phyloP scores from a whole-genome alignment of 2,113 vertebrate species.

The Puffinus mauretanicus region DNA sequence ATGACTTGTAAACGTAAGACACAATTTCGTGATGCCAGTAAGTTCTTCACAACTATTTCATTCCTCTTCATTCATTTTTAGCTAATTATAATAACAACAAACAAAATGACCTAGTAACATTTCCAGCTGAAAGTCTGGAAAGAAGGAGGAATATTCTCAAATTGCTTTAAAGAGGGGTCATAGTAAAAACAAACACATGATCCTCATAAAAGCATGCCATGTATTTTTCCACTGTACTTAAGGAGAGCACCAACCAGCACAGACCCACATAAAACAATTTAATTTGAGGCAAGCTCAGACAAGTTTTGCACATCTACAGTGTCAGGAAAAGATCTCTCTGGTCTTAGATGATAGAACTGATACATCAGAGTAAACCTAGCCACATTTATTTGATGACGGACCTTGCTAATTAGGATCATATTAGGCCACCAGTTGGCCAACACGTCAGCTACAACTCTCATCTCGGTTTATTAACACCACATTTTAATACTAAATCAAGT shows the following conservation, averaged over 20 bases:
- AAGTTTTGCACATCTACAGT: not conserved
- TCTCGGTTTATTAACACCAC: constrained; percentile 46
- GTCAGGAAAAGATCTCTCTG: not conserved
- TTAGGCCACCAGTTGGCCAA: constrained; percentile 54
- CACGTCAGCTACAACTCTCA: constrained; percentile 6
- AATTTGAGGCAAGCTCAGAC: not conserved
- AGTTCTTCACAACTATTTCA: not conserved
- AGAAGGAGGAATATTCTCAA: not conserved
- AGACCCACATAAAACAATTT: not conserved
- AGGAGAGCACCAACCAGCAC: not conserved
- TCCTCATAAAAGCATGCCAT: not conserved
- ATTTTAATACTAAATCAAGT: constrained; percentile 58
- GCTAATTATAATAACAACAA: not conserved
- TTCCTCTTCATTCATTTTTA: not conserved
- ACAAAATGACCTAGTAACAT: not conserved
- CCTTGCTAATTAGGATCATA: constrained; percentile 46
- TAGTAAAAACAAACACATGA: not conserved
- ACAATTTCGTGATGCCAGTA: not conserved
- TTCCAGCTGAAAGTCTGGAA: constrained; percentile 6
- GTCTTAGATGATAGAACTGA: not conserved
- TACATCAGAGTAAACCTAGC: not conserved
- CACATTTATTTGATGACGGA: not conserved
- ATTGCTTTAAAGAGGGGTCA: not conserved
- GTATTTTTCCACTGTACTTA: not conserved
- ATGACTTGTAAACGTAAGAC: not conserved